A percentile compares a stretch with the other conserved stretches of the same genome.
Evolutionary conservation across 2,113 vertebrate species (phyloP).

Genomic region (Hucho hucho): DNA sequence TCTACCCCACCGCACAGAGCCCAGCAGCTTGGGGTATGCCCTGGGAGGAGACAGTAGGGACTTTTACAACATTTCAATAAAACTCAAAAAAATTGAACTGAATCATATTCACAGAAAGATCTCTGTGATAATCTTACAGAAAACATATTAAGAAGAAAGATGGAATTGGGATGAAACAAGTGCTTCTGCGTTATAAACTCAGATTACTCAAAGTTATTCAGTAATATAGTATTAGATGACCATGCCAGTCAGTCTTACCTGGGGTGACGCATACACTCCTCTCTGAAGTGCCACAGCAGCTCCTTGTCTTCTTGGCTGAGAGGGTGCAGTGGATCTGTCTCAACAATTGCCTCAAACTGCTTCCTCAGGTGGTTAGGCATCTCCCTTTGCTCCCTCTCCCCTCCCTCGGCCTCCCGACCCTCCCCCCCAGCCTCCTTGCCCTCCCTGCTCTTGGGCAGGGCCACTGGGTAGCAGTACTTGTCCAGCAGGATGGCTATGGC

Average conservation of each 20-base stretch:
- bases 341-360: constrained; percentile 90
- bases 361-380: constrained; percentile 98
- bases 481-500: constrained; percentile 90
- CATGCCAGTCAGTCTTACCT: constrained; percentile 39
- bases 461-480: constrained; percentile 94
- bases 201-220: neutral
- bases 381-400: constrained; percentile 84
- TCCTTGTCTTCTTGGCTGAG: constrained; percentile 95
- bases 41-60: constrained; percentile 40
- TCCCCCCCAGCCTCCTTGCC: constrained; percentile 66
- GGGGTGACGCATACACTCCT: constrained; percentile 90
- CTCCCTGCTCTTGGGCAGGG: constrained; percentile 87
- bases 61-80: too few relatives aligned
- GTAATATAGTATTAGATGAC: neutral
- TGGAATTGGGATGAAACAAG: neutral
- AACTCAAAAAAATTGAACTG: too few relatives aligned
- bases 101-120: too few relatives aligned
- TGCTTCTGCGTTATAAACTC: neutral
- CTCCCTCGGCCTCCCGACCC: constrained; percentile 75
- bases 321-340: constrained; percentile 90
- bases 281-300: constrained; percentile 95
- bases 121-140: constrained; percentile 45
- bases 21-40: constrained; percentile 94
- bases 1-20: constrained; percentile 92
- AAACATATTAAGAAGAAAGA: neutral